These are phyloP conservation scores for Yponomeuta evonymella DNA, from an alignment of 2,888 invertebrate species.

Conservation along the genomic window DNA sequence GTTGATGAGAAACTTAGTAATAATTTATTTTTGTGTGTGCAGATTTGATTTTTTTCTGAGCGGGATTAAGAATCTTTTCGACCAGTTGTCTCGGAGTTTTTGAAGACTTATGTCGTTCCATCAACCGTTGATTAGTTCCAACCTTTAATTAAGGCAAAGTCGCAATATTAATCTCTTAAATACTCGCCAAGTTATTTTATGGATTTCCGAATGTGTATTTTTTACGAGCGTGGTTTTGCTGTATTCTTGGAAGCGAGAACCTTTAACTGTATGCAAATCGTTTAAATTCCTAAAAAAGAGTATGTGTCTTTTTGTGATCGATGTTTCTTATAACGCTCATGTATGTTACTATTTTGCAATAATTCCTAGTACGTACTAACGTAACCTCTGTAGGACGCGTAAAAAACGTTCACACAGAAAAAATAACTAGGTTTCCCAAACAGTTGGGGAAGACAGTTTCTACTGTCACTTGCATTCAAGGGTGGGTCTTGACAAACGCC, in stretches of 20 bases:
- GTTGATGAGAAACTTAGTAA: slow-evolving; percentile 61
- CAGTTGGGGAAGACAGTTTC: slow-evolving; percentile 63
- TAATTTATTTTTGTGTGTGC: slow-evolving; percentile 49
- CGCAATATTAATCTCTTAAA: slow-evolving; percentile 63
- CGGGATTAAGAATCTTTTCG: neutral
- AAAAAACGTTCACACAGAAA: slow-evolving; percentile 26
- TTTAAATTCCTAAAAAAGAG: too few species aligned
- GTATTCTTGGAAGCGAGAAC: slow-evolving; percentile 55
- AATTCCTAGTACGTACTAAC: too few species aligned
- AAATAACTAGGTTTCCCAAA: slow-evolving; percentile 58
- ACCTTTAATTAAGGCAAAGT: slow-evolving; percentile 55
- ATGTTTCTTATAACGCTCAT: too few species aligned
- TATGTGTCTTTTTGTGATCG: too few species aligned
- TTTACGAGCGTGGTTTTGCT: slow-evolving; percentile 65
- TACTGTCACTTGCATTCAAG: slow-evolving; percentile 61
- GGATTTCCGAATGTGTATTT: slow-evolving; percentile 37
- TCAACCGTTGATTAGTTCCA: slow-evolving; percentile 54
- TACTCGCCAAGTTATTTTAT: slow-evolving; percentile 50
- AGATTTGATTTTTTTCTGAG: neutral
- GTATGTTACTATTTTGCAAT: too few species aligned
- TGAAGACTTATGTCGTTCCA: slow-evolving; percentile 48
- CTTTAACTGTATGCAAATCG: slow-evolving; percentile 17
- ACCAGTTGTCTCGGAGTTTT: slow-evolving; percentile 36
- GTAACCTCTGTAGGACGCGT: neutral
- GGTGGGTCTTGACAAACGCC: slow-evolving; percentile 66